Evolutionary conservation across 2,797 vertebrate genomes (phyloP).

Genomic region (Halcyon leucocephala): DNA sequence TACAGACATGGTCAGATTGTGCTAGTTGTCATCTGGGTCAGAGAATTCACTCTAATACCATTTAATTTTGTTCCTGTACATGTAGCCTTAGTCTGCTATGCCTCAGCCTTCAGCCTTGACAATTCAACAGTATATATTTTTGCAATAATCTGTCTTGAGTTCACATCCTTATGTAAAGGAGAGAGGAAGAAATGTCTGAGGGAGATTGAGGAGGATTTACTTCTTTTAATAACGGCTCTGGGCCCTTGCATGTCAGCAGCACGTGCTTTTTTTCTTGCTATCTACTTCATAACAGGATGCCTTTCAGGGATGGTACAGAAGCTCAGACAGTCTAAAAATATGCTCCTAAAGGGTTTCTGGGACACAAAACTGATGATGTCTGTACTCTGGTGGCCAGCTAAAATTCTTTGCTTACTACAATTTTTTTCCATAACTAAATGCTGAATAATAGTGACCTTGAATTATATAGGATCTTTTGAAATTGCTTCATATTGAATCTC

Average conservation of each 20-base stretch:
- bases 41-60: not conserved
- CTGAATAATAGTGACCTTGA: constrained; percentile 2
- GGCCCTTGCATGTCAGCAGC: constrained; percentile 24
- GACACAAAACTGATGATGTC: constrained; percentile 16
- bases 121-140: not conserved
- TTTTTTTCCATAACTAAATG: not conserved
- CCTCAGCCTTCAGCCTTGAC: not conserved
- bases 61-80: not conserved
- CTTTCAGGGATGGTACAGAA: constrained; percentile 32
- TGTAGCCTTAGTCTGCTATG: not conserved
- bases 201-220: constrained; percentile 32
- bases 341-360: constrained; percentile 8
- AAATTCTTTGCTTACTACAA: not conserved
- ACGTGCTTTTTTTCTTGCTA: constrained; percentile 16
- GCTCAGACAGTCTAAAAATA: constrained; percentile 50
- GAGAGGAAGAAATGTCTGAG: not conserved
- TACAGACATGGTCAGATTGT: not conserved
- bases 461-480: constrained; percentile 9
- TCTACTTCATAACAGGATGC: constrained; percentile 37
- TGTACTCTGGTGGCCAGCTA: not conserved
- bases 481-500: not conserved
- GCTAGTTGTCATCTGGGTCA: not conserved
- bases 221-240: constrained; percentile 38
- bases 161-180: constrained; percentile 22
- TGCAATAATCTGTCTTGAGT: not conserved